A percentile compares a stretch with the other conserved stretches of the same genome.
Conservation (phyloP, 2,888 invertebrate genomes). For the Habrosyne pyritoides region DNA sequence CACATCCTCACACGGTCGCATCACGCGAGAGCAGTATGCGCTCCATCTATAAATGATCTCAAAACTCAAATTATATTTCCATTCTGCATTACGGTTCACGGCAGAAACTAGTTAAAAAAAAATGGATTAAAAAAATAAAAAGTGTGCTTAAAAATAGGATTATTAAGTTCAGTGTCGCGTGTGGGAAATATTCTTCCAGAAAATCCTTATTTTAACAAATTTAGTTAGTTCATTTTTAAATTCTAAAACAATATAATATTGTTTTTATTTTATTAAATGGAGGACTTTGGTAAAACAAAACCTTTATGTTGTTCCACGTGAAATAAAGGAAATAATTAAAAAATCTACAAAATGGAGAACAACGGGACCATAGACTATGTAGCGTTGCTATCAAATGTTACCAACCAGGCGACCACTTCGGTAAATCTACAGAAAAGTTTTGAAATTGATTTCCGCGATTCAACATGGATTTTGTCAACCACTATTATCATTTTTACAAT, state of each 20-base stretch:
- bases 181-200: background rate
- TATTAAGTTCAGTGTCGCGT: background rate
- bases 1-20: background rate
- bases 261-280: no score
- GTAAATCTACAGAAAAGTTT: constrained; percentile 4
- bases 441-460: background rate
- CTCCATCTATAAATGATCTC: constrained; percentile 4
- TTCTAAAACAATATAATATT: no score
- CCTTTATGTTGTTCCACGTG: background rate
- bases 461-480: constrained; percentile 7
- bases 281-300: background rate
- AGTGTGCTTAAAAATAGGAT: background rate
- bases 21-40: background rate
- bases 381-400: background rate
- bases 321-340: background rate
- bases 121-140: background rate
- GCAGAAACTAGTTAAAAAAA: background rate
- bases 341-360: background rate
- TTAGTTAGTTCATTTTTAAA: no score
- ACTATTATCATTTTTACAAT: constrained; percentile 6
- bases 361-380: background rate
- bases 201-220: background rate
- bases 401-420: background rate
- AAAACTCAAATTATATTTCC: background rate
- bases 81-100: background rate